Percentiles rank a stretch among this genome's conserved stretches.
phyloP scores from a whole-genome alignment of 2,797 vertebrate genomes.

The Pangasius krempfi region DNA sequence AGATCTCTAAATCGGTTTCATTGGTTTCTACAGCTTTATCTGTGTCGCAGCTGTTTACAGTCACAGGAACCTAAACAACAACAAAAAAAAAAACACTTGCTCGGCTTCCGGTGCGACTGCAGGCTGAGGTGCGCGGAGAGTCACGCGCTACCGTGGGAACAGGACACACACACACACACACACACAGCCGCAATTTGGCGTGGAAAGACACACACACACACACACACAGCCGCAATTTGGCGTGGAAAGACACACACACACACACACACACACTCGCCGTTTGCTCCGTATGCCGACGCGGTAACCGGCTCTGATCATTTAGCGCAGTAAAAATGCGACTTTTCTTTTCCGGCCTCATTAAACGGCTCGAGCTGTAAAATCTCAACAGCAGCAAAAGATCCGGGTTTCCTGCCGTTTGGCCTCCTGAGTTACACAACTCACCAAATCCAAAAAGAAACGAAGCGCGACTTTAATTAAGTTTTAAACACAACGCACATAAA shows the following conservation, averaged over 20 bases:
- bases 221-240: slow-evolving; percentile 43
- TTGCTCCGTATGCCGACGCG: slow-evolving; percentile 60
- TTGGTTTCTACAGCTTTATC: not conserved
- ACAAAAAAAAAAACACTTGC: slow-evolving; percentile 58
- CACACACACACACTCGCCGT: slow-evolving; percentile 53
- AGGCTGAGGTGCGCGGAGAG: slow-evolving; percentile 22
- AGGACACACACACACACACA: slow-evolving; percentile 3
- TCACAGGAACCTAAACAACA: slow-evolving; percentile 75
- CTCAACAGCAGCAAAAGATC: not conserved
- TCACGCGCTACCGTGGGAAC: slow-evolving; percentile 60
- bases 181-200: slow-evolving; percentile 46
- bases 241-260: slow-evolving; percentile 61
- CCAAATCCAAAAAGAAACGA: not conserved
- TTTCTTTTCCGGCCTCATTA: slow-evolving; percentile 34
- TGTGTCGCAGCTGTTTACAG: slow-evolving; percentile 68
- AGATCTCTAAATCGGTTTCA: not conserved
- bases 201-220: slow-evolving; percentile 60
- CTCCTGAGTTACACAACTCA: slow-evolving; percentile 1
- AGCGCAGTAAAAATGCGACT: slow-evolving; percentile 23
- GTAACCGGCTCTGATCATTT: slow-evolving; percentile 23
- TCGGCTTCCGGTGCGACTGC: slow-evolving; percentile 66
- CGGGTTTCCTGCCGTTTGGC: not conserved
- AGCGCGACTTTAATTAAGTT: not conserved
- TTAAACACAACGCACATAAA: not conserved
- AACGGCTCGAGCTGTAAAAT: slow-evolving; percentile 16